Percentiles rank a stretch among this genome's conserved stretches.
Conservation (phyloP, 1,140 invertebrate species). For the Ceratosolen fusciceps region DNA sequence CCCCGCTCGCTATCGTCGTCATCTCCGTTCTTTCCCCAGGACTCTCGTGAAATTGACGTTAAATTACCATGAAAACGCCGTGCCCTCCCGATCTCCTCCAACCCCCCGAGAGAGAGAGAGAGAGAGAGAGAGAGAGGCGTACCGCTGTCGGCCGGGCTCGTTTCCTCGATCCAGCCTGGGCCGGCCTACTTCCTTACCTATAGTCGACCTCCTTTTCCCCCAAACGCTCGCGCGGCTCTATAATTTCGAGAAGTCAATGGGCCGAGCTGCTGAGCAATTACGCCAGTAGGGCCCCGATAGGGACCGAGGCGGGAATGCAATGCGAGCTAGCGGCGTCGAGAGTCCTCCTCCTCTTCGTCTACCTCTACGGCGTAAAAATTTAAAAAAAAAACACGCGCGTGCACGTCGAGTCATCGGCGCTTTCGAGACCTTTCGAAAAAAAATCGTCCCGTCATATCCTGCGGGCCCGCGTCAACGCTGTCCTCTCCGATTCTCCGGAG, state of each 20-base stretch:
- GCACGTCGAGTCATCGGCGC: conserved; percentile 40
- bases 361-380: too few relatives aligned
- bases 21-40: conserved; percentile 3
- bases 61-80: conserved; percentile 39
- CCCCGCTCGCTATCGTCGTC: neutral
- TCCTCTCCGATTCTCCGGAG: neutral
- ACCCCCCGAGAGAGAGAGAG: neutral
- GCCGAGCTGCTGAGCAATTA: conserved; percentile 24
- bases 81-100: neutral
- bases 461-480: conserved; percentile 9
- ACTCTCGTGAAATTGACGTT: conserved; percentile 34
- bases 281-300: neutral
- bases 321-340: conserved; percentile 33
- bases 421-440: conserved; percentile 18
- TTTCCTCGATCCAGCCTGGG: conserved; percentile 15
- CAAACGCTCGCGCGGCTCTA: conserved; percentile 1
- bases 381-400: neutral
- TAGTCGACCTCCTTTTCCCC: conserved; percentile 31
- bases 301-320: neutral
- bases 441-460: conserved; percentile 39
- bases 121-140: neutral
- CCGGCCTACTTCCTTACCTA: neutral
- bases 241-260: conserved; percentile 40
- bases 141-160: conserved; percentile 4
- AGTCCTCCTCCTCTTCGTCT: too few relatives aligned